phyloP scores from a whole-genome alignment of 2,113 vertebrate genomes.

The Semicossyphus pulcher region DNA sequence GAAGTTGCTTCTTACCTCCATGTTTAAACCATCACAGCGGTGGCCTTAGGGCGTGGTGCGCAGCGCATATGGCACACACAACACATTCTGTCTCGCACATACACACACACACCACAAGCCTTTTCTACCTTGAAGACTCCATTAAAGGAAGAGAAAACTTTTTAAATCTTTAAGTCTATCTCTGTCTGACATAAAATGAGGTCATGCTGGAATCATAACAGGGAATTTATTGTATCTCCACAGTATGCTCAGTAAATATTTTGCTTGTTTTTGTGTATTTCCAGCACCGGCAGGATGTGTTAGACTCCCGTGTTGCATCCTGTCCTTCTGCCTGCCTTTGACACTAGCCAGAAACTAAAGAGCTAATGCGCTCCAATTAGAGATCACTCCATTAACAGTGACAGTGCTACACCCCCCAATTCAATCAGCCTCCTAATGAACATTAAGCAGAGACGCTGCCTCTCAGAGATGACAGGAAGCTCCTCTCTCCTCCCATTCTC shows the following conservation, averaged over 20 bases:
- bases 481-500: slow-evolving; percentile 20
- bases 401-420: slow-evolving; percentile 79
- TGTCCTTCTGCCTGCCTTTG: slow-evolving; percentile 59
- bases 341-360: slow-evolving; percentile 68
- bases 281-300: slow-evolving; percentile 12
- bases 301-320: slow-evolving; percentile 4
- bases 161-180: not conserved
- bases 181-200: not conserved
- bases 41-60: slow-evolving; percentile 20
- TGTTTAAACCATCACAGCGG: slow-evolving; percentile 58
- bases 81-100: not conserved
- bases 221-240: no score
- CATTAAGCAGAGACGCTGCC: slow-evolving; percentile 71
- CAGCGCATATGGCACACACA: slow-evolving; percentile 11
- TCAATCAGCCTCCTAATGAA: slow-evolving; percentile 78
- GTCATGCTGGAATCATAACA: no score
- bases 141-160: no score
- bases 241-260: slow-evolving; percentile 18
- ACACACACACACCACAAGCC: slow-evolving; percentile 29
- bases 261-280: slow-evolving; percentile 13
- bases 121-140: no score
- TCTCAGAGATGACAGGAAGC: slow-evolving; percentile 56
- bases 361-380: slow-evolving; percentile 75
- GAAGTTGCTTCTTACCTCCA: slow-evolving; percentile 66
- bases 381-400: slow-evolving; percentile 80